Conservation (phyloP, 1,140 invertebrate species). For the Lepidostoma basale region DNA sequence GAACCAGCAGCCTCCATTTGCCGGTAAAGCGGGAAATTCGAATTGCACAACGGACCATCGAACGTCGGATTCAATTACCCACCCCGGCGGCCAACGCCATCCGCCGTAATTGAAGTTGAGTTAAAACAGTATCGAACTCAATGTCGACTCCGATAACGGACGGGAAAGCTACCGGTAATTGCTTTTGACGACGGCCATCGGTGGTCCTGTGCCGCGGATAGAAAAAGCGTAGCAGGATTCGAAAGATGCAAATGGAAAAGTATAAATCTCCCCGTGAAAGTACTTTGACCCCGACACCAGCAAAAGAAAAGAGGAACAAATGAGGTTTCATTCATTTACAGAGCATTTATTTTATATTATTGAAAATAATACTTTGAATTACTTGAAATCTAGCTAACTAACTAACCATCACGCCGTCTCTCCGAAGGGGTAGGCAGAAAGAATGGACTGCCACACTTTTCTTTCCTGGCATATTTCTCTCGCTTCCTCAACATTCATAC, state of each 20-base stretch:
- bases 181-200: constrained; percentile 30
- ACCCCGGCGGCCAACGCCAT: constrained; percentile 20
- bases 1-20: constrained; percentile 9
- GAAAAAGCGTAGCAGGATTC: background rate
- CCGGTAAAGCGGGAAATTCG: constrained; percentile 42
- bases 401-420: too few species aligned
- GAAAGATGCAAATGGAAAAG: background rate
- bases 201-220: background rate
- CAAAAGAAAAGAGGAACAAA: too few species aligned
- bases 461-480: too few species aligned
- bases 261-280: too few species aligned
- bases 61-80: constrained; percentile 43
- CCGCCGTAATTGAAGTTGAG: constrained; percentile 41
- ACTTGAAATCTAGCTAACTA: too few species aligned
- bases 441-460: too few species aligned
- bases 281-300: too few species aligned
- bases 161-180: constrained; percentile 35
- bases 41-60: constrained; percentile 33
- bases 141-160: constrained; percentile 38
- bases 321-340: too few species aligned
- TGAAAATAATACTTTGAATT: too few species aligned
- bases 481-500: too few species aligned
- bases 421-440: too few species aligned
- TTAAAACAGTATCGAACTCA: constrained; percentile 43
- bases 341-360: too few species aligned